Evolutionary conservation across 37 sponge, comb jelly and placozoan genomes (phyloP).

Genomic region (Petrosia ficiformis): DNA sequence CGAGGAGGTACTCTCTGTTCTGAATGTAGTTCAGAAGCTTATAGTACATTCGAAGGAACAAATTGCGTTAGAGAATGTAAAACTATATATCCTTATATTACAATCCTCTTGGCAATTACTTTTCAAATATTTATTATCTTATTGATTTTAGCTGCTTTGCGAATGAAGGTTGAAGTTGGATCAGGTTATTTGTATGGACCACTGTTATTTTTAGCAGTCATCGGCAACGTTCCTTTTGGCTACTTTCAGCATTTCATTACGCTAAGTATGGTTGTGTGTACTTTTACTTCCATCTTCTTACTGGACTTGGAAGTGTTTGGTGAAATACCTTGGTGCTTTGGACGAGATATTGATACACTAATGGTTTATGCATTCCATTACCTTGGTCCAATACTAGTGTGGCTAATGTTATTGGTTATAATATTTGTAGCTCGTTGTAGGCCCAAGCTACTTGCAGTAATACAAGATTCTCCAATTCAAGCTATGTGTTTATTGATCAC

Average conservation of each 20-base stretch:
- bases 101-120: not conserved
- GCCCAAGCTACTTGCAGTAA: not conserved
- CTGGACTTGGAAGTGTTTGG: conserved; percentile 9
- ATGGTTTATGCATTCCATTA: not conserved
- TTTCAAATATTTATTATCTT: not conserved
- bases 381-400: conserved; percentile 1
- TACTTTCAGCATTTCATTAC: not conserved
- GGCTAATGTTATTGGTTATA: not conserved
- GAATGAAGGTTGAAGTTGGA: not conserved
- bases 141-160: not conserved
- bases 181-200: conserved; percentile 9
- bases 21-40: conserved; percentile 4
- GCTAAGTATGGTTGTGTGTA: not conserved
- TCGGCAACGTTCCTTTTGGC: not conserved
- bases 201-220: not conserved
- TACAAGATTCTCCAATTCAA: conserved; percentile 11
- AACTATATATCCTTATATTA: not conserved
- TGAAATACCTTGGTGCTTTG: conserved; percentile 24
- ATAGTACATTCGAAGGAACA: not conserved
- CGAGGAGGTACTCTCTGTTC: conserved; percentile 8
- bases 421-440: not conserved
- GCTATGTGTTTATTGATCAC: conserved; percentile 8
- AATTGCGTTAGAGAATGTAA: not conserved
- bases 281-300: not conserved
- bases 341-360: not conserved